A percentile compares a stretch with the other conserved stretches of the same genome.
These are phyloP conservation scores for Balearica regulorum DNA, from an alignment of 2,797 vertebrate species.

Conservation along the genomic window DNA sequence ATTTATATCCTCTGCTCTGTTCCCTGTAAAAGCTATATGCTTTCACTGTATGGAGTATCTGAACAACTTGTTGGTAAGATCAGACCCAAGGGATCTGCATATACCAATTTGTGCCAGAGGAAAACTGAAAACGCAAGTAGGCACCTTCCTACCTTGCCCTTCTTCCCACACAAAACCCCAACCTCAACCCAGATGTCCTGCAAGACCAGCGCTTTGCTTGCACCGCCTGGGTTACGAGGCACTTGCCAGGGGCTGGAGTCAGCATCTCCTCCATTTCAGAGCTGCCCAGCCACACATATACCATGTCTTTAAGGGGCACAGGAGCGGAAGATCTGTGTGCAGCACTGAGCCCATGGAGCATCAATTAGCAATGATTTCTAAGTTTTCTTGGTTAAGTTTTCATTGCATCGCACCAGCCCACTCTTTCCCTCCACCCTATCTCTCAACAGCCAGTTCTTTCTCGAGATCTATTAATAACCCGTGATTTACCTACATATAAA, in stretches of 20 bases:
- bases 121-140: not conserved
- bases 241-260: not conserved
- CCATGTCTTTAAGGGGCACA: fast-evolving
- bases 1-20: not conserved
- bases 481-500: conserved; percentile 39
- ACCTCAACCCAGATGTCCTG: not conserved
- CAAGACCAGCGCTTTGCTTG: not conserved
- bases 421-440: not conserved
- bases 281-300: not conserved
- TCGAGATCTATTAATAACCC: not conserved
- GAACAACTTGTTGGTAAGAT: not conserved
- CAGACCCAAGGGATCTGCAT: not conserved
- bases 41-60: not conserved
- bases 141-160: not conserved
- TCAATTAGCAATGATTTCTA: not conserved
- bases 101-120: not conserved
- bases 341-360: not conserved
- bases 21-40: not conserved
- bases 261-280: not conserved
- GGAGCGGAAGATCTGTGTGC: not conserved
- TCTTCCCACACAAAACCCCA: not conserved
- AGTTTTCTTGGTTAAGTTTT: not conserved
- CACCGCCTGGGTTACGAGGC: not conserved
- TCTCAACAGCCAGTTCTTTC: not conserved
- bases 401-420: not conserved